Evolutionary conservation across 2,888 invertebrate genomes (phyloP).

Genomic region (Nymphalis urticae): DNA sequence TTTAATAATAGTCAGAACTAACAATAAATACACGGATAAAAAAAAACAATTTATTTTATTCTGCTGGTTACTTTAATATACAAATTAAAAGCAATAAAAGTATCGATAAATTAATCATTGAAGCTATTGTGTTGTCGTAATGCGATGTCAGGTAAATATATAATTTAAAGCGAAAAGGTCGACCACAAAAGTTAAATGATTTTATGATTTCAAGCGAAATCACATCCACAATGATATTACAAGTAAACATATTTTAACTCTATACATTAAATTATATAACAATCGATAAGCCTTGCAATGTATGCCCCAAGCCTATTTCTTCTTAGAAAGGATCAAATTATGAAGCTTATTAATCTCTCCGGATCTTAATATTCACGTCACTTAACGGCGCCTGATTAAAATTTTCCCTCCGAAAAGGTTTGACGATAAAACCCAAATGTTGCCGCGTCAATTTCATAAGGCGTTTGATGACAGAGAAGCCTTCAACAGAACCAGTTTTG

Average conservation of each 20-base stretch:
- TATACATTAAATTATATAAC: neutral
- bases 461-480: constrained; percentile 40
- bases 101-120: neutral
- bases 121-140: neutral
- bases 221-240: neutral
- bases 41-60: neutral
- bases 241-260: neutral
- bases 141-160: neutral
- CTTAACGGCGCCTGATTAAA: constrained; percentile 51
- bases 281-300: neutral
- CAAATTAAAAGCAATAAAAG: neutral
- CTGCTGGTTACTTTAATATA: neutral
- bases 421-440: constrained; percentile 63
- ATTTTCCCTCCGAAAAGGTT: constrained; percentile 53
- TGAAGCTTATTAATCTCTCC: constrained; percentile 43
- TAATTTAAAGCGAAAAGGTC: neutral
- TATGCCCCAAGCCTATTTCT: neutral
- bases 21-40: neutral
- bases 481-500: constrained; percentile 23
- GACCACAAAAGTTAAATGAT: neutral
- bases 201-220: neutral
- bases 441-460: constrained; percentile 56
- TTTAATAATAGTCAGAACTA: constrained; percentile 2
- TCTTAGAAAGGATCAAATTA: constrained; percentile 27
- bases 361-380: constrained; percentile 44